Evolutionary conservation across 2,888 invertebrate genomes (phyloP).

Genomic region (Tachystola acroxantha): DNA sequence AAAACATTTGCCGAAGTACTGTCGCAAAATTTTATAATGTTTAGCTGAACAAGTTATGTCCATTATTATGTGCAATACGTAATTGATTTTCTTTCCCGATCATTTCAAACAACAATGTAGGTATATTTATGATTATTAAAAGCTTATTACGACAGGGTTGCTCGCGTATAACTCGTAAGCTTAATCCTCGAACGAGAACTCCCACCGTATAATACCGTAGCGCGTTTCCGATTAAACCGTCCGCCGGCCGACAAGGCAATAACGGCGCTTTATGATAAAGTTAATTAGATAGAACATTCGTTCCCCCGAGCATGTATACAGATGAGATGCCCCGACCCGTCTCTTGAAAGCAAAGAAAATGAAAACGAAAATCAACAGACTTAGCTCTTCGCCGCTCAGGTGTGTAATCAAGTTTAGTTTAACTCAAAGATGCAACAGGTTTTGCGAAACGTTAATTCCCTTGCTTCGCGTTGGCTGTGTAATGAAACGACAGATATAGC

Average conservation of each 20-base stretch:
- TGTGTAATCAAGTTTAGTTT: slow-evolving; percentile 14
- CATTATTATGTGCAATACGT: too few relatives aligned
- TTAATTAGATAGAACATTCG: slow-evolving; percentile 73
- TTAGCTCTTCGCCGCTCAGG: slow-evolving; percentile 11
- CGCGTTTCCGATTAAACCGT: slow-evolving; percentile 52
- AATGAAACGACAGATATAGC: too few relatives aligned
- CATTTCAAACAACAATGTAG: too few relatives aligned
- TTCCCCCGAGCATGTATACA: slow-evolving; percentile 64
- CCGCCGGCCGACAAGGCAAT: slow-evolving; percentile 57
- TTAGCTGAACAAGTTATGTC: neutral
- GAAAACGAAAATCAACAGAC: slow-evolving; percentile 35
- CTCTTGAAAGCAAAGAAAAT: slow-evolving; percentile 35
- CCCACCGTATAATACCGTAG: slow-evolving; percentile 27
- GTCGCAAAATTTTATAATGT: too few relatives aligned
- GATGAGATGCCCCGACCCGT: slow-evolving; percentile 43
- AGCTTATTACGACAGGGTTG: too few relatives aligned
- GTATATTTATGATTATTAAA: too few relatives aligned
- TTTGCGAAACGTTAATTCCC: slow-evolving; percentile 1
- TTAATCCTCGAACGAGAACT: slow-evolving; percentile 25
- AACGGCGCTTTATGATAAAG: slow-evolving; percentile 70
- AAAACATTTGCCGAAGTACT: too few relatives aligned
- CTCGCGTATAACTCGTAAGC: neutral
- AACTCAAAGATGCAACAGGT: slow-evolving; percentile 8
- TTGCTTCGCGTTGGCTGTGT: neutral
- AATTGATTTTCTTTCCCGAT: too few relatives aligned